Percentiles rank a stretch among this genome's conserved stretches.
These are phyloP conservation scores for Triplophysa rosa DNA, from an alignment of 2,113 vertebrate species.

Conservation along the genomic window DNA sequence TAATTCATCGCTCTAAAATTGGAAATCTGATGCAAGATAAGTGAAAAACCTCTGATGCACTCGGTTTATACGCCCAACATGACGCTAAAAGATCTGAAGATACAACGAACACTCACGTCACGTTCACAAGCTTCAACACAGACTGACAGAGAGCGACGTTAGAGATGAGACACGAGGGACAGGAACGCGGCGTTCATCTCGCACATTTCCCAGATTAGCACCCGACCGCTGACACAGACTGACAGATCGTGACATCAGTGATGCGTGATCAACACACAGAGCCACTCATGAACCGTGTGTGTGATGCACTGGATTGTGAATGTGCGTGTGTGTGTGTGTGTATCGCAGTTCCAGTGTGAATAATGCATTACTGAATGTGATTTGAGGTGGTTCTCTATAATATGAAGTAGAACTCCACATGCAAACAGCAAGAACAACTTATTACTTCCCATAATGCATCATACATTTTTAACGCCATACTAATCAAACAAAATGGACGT, in stretches of 20 bases:
- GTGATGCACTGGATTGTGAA: neutral
- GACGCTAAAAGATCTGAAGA: neutral
- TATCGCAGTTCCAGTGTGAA: slow-evolving; percentile 8
- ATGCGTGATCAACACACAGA: neutral
- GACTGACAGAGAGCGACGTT: slow-evolving; percentile 21
- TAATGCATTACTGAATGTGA: slow-evolving; percentile 17
- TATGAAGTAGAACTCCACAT: slow-evolving; percentile 1
- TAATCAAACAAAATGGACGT: too few species aligned
- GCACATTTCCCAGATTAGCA: slow-evolving; percentile 29
- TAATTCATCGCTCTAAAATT: too few species aligned
- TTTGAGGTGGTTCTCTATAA: neutral
- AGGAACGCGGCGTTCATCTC: neutral
- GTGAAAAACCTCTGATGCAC: neutral
- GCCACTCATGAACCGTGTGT: neutral
- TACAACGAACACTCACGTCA: slow-evolving; percentile 5
- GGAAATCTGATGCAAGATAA: neutral
- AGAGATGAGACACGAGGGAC: slow-evolving; percentile 38
- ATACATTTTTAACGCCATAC: too few species aligned
- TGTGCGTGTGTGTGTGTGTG: slow-evolving; percentile 1
- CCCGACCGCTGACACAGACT: slow-evolving; percentile 30
- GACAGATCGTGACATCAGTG: slow-evolving; percentile 34
- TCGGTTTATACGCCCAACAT: too few species aligned
- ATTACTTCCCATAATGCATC: too few species aligned
- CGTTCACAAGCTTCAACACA: neutral
- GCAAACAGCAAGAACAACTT: neutral